phyloP scores from a whole-genome alignment of 2,113 vertebrate genomes.

The Numida meleagris region DNA sequence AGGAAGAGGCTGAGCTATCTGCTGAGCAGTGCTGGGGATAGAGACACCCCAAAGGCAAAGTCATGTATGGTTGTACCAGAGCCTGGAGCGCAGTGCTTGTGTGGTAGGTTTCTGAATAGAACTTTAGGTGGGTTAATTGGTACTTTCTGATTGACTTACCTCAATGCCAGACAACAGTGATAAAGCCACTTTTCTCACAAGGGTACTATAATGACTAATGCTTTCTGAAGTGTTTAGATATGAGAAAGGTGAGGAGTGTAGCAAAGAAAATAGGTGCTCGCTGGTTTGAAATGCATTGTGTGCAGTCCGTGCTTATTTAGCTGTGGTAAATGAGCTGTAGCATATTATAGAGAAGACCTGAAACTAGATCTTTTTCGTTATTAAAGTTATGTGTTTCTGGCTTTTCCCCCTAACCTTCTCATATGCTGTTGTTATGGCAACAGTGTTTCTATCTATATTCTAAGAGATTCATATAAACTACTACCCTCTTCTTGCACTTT shows the following conservation, averaged over 20 bases:
- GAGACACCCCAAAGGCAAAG: not conserved
- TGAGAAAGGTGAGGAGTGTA: not conserved
- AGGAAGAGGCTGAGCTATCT: not conserved
- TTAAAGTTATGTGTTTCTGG: not conserved
- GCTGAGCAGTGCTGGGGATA: not conserved
- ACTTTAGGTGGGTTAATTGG: not conserved
- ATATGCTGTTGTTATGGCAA: slow-evolving; percentile 30
- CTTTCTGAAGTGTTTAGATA: not conserved
- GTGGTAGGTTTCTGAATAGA: not conserved
- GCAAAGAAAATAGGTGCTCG: not conserved
- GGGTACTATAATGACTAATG: not conserved
- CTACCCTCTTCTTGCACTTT: not conserved
- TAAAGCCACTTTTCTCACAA: not conserved
- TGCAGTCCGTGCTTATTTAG: not conserved
- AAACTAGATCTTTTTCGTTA: not conserved
- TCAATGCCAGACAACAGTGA: not conserved
- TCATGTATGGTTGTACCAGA: rapidly evolving
- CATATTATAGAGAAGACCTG: not conserved
- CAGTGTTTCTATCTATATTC: not conserved
- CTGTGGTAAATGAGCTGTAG: not conserved
- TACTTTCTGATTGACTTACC: not conserved
- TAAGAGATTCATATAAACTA: not conserved
- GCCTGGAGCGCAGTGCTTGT: rapidly evolving
- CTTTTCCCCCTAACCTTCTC: not conserved
- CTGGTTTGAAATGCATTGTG: not conserved